A percentile compares a stretch with the other conserved stretches of the same genome.
phyloP scores from a whole-genome alignment of 2,888 invertebrate genomes.

The Cinara cedri region DNA sequence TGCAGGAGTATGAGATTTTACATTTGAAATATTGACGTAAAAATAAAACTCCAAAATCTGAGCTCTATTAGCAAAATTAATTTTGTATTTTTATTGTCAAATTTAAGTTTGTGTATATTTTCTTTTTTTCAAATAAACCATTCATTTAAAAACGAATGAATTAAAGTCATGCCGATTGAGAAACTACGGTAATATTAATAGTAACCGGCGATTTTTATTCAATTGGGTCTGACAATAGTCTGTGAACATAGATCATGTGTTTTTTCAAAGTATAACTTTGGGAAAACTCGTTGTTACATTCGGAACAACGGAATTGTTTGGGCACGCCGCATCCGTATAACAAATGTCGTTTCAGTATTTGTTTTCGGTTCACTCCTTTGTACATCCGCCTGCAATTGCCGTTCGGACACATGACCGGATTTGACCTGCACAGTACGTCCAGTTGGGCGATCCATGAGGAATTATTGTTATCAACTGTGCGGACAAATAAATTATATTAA shows the following conservation, averaged over 20 bases:
- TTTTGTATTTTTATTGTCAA: too few relatives aligned
- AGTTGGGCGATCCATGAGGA: conserved; percentile 8
- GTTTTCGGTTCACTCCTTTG: conserved; percentile 62
- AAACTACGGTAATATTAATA: too few relatives aligned
- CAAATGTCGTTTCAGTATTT: conserved; percentile 54
- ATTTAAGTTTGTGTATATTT: too few relatives aligned
- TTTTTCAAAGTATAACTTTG: conserved; percentile 62
- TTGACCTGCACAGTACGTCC: neutral
- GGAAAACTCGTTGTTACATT: conserved; percentile 63
- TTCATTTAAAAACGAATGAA: too few relatives aligned
- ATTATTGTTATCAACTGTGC: too few relatives aligned
- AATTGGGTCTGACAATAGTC: neutral
- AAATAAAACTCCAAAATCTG: too few relatives aligned
- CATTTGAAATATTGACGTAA: too few relatives aligned
- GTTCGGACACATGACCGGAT: conserved; percentile 58
- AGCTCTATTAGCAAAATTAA: too few relatives aligned
- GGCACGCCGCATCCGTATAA: conserved; percentile 63
- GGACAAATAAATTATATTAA: neutral
- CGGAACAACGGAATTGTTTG: conserved; percentile 63
- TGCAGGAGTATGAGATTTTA: too few relatives aligned
- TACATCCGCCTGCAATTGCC: conserved; percentile 49
- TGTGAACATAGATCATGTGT: conserved; percentile 62
- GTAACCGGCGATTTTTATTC: too few relatives aligned
- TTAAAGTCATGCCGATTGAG: too few relatives aligned
- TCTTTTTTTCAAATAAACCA: too few relatives aligned